Percentiles rank a stretch among this genome's conserved stretches.
Conservation (phyloP, 1,140 invertebrate species). For the Parasteatoda tepidariorum region DNA sequence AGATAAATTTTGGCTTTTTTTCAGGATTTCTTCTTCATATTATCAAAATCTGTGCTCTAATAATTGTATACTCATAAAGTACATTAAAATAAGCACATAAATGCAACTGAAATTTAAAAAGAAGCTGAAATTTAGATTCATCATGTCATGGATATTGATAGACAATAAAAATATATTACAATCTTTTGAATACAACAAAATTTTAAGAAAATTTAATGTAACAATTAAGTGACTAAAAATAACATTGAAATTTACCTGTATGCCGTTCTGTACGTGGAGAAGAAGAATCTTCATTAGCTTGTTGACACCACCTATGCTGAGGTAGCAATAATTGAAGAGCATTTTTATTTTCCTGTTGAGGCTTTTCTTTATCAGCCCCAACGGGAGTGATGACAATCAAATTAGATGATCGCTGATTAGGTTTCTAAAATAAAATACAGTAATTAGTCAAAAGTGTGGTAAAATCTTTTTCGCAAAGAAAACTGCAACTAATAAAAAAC, state of each 20-base stretch:
- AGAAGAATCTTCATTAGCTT: constrained; percentile 45
- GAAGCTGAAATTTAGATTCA: too few species aligned
- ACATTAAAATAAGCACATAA: too few species aligned
- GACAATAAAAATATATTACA: too few species aligned
- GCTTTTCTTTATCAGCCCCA: not conserved
- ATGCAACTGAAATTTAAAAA: too few species aligned
- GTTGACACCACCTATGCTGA: constrained; percentile 42
- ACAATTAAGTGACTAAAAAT: too few species aligned
- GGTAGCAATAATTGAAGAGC: constrained; percentile 5
- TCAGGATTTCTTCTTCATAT: too few species aligned
- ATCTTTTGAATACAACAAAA: too few species aligned
- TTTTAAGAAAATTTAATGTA: too few species aligned
- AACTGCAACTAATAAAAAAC: not conserved
- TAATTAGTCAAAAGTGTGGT: not conserved
- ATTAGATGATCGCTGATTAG: constrained; percentile 47
- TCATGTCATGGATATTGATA: too few species aligned
- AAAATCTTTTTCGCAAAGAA: not conserved
- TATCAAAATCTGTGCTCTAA: too few species aligned
- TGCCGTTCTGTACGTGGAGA: constrained; percentile 4
- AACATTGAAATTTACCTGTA: constrained; percentile 43
- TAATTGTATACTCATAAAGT: too few species aligned
- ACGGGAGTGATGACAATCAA: constrained; percentile 50
- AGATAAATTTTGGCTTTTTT: too few species aligned
- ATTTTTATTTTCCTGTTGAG: not conserved
- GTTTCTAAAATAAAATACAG: constrained; percentile 16